Evolutionary conservation across 1,140 invertebrate species (phyloP).

Genomic region (Pachyrhynchus sulphureomaculatus): DNA sequence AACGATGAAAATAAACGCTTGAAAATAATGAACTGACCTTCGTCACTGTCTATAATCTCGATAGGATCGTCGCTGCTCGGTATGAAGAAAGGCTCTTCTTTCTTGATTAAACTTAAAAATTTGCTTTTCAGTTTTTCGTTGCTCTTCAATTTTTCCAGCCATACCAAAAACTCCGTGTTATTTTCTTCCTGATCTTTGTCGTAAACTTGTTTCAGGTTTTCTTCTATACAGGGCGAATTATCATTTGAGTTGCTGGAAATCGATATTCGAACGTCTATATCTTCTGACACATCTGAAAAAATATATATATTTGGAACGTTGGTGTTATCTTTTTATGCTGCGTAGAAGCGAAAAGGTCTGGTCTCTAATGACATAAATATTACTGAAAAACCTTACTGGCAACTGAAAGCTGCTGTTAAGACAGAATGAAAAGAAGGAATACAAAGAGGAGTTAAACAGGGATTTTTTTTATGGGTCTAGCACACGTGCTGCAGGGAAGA

Average conservation of each 20-base stretch:
- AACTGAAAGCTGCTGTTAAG: neutral
- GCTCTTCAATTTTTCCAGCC: slow-evolving; percentile 16
- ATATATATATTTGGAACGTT: neutral
- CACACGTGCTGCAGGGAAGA: no score
- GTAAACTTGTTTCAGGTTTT: neutral
- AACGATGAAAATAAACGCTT: neutral
- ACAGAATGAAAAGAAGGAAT: no score
- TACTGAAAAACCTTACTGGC: no score
- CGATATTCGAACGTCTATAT: neutral
- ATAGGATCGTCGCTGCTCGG: neutral
- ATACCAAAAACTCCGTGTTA: slow-evolving; percentile 11
- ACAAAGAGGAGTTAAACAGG: no score
- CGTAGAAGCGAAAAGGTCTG: no score
- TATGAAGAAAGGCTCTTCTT: neutral
- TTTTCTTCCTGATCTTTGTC: slow-evolving; percentile 11
- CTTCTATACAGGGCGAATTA: neutral
- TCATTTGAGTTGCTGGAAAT: neutral
- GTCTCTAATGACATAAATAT: no score
- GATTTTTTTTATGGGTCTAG: no score
- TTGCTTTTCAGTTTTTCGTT: slow-evolving; percentile 14
- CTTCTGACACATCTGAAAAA: neutral
- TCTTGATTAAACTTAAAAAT: slow-evolving; percentile 17
- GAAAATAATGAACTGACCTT: slow-evolving; percentile 2
- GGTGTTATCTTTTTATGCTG: no score
- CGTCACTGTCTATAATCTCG: slow-evolving; percentile 28